Evolutionary conservation across 2,888 invertebrate genomes (phyloP).

Genomic region (Trachelus tabidus): DNA sequence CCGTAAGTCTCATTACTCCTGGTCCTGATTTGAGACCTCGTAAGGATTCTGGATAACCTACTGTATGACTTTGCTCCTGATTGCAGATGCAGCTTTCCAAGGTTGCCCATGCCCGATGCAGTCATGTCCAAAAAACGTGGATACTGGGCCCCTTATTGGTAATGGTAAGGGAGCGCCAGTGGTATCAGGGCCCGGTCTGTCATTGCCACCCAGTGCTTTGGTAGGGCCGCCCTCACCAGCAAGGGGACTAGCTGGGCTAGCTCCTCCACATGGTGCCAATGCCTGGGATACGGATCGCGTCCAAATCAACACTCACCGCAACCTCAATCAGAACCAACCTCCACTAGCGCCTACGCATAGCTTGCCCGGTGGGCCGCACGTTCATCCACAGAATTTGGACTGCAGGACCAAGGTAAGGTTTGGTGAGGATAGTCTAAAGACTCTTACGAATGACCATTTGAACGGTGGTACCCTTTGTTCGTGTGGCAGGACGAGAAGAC

Average conservation of each 20-base stretch:
- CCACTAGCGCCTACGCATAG: constrained; percentile 57
- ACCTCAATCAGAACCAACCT: constrained; percentile 52
- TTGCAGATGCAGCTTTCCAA: constrained; percentile 71
- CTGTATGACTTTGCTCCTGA: background rate
- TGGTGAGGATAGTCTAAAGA: background rate
- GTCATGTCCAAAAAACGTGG: constrained; percentile 98
- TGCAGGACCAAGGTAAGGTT: constrained; percentile 53
- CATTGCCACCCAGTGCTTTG: constrained; percentile 67
- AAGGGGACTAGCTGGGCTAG: constrained; percentile 67
- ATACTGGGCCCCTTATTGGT: constrained; percentile 98
- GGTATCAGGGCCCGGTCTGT: constrained; percentile 66
- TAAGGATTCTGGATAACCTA: background rate
- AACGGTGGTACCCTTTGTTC: background rate
- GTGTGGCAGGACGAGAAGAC: constrained; percentile 51
- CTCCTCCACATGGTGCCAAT: constrained; percentile 65
- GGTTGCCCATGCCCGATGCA: constrained; percentile 91
- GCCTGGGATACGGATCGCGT: constrained; percentile 69
- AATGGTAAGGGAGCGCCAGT: constrained; percentile 80
- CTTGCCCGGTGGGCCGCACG: constrained; percentile 53
- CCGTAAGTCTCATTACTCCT: constrained; percentile 48
- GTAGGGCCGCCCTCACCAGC: constrained; percentile 69
- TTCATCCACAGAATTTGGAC: constrained; percentile 49
- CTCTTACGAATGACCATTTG: background rate
- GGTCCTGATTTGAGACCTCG: background rate
- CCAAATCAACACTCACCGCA: constrained; percentile 61